phyloP scores from a whole-genome alignment of 2,797 vertebrate genomes.

The Rhincodon typus region DNA sequence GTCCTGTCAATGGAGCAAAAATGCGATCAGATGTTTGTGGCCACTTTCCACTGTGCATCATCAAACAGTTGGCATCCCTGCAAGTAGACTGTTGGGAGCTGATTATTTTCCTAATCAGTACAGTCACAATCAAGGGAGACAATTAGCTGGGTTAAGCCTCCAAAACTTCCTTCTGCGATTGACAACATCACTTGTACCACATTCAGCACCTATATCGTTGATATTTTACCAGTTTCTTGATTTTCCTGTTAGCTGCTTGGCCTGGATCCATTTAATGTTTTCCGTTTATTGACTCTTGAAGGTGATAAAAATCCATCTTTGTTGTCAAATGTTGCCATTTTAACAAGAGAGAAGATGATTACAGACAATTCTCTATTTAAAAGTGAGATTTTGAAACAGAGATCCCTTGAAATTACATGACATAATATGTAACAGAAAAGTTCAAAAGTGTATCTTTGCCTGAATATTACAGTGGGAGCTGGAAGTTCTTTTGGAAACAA shows the following conservation, averaged over 20 bases:
- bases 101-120: slow-evolving; percentile 60
- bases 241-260: slow-evolving; percentile 39
- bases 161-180: slow-evolving; percentile 51
- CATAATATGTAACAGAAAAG: not conserved
- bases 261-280: slow-evolving; percentile 39
- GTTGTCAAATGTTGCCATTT: not conserved
- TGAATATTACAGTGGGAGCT: not conserved
- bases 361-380: not conserved
- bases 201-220: slow-evolving; percentile 54
- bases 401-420: not conserved
- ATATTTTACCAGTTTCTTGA: slow-evolving; percentile 46
- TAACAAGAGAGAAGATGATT: not conserved
- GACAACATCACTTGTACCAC: slow-evolving; percentile 50
- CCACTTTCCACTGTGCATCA: slow-evolving; percentile 43
- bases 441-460: not conserved
- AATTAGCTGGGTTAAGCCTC: slow-evolving; percentile 58
- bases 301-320: not conserved
- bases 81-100: slow-evolving; percentile 54
- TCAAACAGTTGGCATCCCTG: slow-evolving; percentile 47
- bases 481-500: too few relatives aligned
- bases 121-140: slow-evolving; percentile 55
- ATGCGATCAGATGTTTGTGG: slow-evolving; percentile 46
- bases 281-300: not conserved
- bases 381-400: not conserved
- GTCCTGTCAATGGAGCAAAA: slow-evolving; percentile 49